A percentile compares a stretch with the other conserved stretches of the same genome.
phyloP scores from a whole-genome alignment of 1,140 invertebrate species.

The Melipona quadrifasciata region DNA sequence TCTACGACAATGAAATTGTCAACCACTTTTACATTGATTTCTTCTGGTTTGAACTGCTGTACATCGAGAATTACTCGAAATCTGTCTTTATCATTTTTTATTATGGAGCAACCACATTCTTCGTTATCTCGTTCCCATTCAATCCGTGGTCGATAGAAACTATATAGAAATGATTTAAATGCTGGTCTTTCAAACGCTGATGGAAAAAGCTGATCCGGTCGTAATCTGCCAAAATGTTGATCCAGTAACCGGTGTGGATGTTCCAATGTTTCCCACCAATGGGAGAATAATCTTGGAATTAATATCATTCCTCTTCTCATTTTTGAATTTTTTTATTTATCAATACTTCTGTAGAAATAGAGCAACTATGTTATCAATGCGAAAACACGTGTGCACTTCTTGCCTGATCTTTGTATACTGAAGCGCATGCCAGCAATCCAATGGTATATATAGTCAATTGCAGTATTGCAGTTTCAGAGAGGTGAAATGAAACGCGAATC shows the following conservation, averaged over 20 bases:
- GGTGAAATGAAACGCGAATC: neutral
- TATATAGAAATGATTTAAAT: conserved; percentile 13
- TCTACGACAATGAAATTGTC: conserved; percentile 87
- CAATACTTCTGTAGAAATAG: neutral
- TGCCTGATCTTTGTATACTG: conserved; percentile 23
- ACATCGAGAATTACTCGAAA: conserved; percentile 85
- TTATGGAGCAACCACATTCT: conserved; percentile 75
- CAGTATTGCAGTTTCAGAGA: too few species aligned
- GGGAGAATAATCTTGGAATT: conserved; percentile 73
- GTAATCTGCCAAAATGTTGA: conserved; percentile 72
- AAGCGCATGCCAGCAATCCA: neutral
- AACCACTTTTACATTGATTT: conserved; percentile 90
- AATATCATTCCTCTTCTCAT: conserved; percentile 73
- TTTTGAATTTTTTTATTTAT: neutral
- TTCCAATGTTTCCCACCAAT: conserved; percentile 75
- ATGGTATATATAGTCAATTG: conserved; percentile 19
- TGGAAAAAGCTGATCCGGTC: conserved; percentile 66
- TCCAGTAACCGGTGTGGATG: conserved; percentile 72
- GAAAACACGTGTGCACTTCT: neutral
- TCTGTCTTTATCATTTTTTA: conserved; percentile 83
- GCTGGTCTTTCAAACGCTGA: conserved; percentile 36
- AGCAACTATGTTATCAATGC: neutral
- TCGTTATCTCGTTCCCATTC: conserved; percentile 49
- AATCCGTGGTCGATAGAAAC: conserved; percentile 67
- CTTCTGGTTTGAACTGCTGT: conserved; percentile 90